A percentile compares a stretch with the other conserved stretches of the same genome.
Conservation (phyloP, 2,113 vertebrate genomes). For the Myrmophylax atrothorax region DNA sequence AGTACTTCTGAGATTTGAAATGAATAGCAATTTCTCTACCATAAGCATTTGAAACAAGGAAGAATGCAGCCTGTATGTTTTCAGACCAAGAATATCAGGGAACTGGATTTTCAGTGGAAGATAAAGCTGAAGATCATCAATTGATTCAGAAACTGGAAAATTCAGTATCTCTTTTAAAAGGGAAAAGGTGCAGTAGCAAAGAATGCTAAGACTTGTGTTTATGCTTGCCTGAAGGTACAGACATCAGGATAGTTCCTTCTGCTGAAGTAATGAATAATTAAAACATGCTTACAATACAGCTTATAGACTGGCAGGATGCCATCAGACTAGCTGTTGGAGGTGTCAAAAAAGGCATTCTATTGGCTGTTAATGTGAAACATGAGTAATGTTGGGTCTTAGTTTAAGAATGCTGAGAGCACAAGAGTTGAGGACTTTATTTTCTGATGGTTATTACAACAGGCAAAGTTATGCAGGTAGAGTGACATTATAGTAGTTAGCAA, state of each 20-base stretch:
- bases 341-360: background rate
- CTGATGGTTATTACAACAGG: background rate
- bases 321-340: background rate
- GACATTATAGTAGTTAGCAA: background rate
- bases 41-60: background rate
- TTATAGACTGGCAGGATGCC: background rate
- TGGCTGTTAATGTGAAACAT: background rate
- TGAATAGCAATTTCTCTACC: background rate
- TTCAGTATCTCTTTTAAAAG: background rate
- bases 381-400: background rate
- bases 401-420: background rate
- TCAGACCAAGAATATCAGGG: background rate
- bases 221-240: background rate
- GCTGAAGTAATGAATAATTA: conserved; percentile 40
- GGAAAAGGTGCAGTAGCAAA: background rate
- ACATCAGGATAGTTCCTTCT: background rate
- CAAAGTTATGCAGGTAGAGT: background rate
- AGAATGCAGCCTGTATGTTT: background rate
- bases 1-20: background rate
- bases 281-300: background rate
- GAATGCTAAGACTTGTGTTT: background rate
- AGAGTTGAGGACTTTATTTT: background rate
- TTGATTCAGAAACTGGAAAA: background rate
- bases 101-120: background rate
- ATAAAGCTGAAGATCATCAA: conserved; percentile 1